Evolutionary conservation across 2,113 vertebrate species (phyloP).

Genomic region (Notarius quadriscutis): DNA sequence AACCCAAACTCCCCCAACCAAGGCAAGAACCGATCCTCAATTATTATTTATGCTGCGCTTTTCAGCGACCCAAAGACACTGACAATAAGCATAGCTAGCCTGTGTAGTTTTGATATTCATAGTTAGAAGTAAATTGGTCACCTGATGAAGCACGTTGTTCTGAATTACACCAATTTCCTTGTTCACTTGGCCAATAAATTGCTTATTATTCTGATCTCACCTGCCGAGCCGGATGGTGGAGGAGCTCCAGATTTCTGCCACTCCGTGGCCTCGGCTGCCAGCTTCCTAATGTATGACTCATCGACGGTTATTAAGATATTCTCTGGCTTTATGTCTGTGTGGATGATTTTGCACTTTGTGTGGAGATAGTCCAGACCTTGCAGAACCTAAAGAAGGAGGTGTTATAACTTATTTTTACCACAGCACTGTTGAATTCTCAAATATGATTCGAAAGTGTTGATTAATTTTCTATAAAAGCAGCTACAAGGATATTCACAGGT

Average conservation of each 20-base stretch:
- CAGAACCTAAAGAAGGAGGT: conserved; percentile 77
- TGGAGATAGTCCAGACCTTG: conserved; percentile 96
- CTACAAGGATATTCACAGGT: not conserved
- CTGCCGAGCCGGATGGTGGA: conserved; percentile 94
- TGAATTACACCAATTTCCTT: not conserved
- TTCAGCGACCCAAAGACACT: not conserved
- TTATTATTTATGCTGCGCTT: not conserved
- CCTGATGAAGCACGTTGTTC: not conserved
- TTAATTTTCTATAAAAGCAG: not conserved
- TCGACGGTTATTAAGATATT: conserved; percentile 94
- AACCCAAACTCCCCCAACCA: not conserved
- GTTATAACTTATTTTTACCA: not conserved
- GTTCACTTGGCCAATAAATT: not conserved
- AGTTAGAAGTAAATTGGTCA: not conserved
- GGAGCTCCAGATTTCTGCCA: conserved; percentile 93
- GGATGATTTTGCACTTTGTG: conserved; percentile 93
- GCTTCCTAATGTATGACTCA: conserved; percentile 86
- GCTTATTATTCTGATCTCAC: conserved; percentile 61
- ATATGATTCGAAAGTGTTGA: not conserved
- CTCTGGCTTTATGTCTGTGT: conserved; percentile 97
- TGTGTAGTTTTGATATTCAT: not conserved
- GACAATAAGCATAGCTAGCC: not conserved
- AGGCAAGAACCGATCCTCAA: not conserved
- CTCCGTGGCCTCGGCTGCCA: conserved; percentile 93
- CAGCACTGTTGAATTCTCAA: not conserved